Base-by-base conservation (phyloP, 2,113 vertebrate genomes). In the Psilopsiagon aurifrons region DNA sequence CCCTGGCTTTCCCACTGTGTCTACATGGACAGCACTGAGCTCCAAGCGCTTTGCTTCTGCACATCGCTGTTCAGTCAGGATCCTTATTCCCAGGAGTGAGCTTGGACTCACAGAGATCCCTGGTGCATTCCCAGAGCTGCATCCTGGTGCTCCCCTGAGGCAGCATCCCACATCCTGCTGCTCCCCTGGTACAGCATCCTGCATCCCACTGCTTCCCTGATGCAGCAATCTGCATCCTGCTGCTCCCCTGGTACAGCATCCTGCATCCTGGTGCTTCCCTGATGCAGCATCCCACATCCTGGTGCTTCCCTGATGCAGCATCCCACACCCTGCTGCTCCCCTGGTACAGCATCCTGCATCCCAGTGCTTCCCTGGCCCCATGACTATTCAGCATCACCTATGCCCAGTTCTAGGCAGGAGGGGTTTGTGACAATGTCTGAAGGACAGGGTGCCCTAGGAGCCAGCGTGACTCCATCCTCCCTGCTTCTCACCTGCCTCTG, bases 61-160 rank as follows among this genome's bases (percentile, higher is more conserved):
- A 0, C 2, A 3, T 10, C 44, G 10, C 64, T 0, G 4, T 59
- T 60, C 11, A 3, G 66, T 13, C 46, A 14, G 20, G 55, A 29
- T 31, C 55, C 35, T 37, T 41, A 15, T 41, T 64, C 7, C 52
- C 54, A 59, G 55, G 37, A 52, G 29, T 7, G 71, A 83, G 37
- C 35, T 37, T 1, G 2, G 46, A 68, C 16, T 27, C 0, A 0
- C 0, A 2, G 35, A 19, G 64, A 25, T 69, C 46, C 23, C 0
- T 1, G 19, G 6, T 0, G 0, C 0, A 2, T n/a, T 59, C 13
- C 57, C 0, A 2, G 37, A 60, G 15, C 29, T 0, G 0, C 1
- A 2, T 43, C 39, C 25, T 43, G 60, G 12, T n/a, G 25, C 25
- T 33, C 29, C 12, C 14, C 25, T 24, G 15, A 6, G 27, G 16